phyloP scores from a whole-genome alignment of 2,113 vertebrate genomes.

The Oryzias woworae region DNA sequence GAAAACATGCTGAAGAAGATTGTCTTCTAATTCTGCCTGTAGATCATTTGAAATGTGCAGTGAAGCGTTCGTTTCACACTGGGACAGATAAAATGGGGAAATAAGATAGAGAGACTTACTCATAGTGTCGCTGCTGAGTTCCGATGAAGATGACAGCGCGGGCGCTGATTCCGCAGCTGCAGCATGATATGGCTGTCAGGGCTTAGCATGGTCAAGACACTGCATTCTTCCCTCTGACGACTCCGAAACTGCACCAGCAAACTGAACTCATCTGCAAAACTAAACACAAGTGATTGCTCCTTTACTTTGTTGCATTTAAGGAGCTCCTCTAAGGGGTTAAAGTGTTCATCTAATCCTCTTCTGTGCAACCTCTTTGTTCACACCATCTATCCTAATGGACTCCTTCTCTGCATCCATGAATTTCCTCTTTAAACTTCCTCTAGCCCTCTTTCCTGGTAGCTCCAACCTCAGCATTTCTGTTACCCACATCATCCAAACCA shows the following conservation, averaged over 20 bases:
- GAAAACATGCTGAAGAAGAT: not conserved
- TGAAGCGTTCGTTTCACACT: not conserved
- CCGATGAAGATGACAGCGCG: constrained; percentile 77
- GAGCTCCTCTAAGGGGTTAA: too few relatives aligned
- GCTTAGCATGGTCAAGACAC: constrained; percentile 82
- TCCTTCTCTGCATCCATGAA: too few relatives aligned
- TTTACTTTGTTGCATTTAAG: not conserved
- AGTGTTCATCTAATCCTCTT: too few relatives aligned
- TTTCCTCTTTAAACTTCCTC: too few relatives aligned
- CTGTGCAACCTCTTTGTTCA: too few relatives aligned
- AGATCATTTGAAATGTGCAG: not conserved
- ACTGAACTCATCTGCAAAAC: constrained; percentile 85
- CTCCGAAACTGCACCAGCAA: constrained; percentile 82
- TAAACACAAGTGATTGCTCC: constrained; percentile 44
- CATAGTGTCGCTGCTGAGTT: constrained; percentile 83
- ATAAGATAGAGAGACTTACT: constrained; percentile 73
- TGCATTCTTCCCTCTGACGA: constrained; percentile 77
- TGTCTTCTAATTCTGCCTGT: not conserved
- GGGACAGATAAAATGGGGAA: not conserved
- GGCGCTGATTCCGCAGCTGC: constrained; percentile 81
- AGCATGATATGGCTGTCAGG: constrained; percentile 75
- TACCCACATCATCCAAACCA: too few relatives aligned
- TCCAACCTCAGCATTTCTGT: too few relatives aligned
- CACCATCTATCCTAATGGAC: too few relatives aligned
- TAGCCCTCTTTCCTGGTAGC: too few relatives aligned